A percentile compares a stretch with the other conserved stretches of the same genome.
Conservation (phyloP, 2,113 vertebrate species). For the Progne subis region DNA sequence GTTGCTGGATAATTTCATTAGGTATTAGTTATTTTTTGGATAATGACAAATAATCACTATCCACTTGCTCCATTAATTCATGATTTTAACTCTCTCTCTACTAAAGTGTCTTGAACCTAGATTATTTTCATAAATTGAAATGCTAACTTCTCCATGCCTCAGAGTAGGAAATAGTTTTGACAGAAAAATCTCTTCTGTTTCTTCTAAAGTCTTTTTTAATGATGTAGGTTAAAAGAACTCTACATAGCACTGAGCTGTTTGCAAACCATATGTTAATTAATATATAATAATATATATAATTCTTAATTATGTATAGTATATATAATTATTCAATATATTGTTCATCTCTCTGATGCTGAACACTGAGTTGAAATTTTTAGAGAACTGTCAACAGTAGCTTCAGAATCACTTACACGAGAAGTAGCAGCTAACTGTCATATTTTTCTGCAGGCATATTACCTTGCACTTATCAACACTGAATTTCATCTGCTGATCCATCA, state of each 20-base stretch:
- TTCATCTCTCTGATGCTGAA: not conserved
- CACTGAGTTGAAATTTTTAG: not conserved
- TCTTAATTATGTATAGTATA: not conserved
- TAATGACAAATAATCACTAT: not conserved
- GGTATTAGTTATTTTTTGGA: not conserved
- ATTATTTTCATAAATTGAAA: not conserved
- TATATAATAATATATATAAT: not conserved
- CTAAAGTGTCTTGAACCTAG: not conserved
- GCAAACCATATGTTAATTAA: not conserved
- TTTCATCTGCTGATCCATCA: not conserved
- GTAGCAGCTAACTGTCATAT: not conserved
- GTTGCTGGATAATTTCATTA: not conserved
- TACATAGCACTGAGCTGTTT: not conserved
- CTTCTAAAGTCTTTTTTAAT: not conserved
- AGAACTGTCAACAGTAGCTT: not conserved
- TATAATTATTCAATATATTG: not conserved
- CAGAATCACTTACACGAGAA: not conserved
- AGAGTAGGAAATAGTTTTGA: not conserved
- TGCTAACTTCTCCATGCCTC: not conserved
- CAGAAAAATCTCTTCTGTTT: not conserved
- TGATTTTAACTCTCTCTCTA: not conserved
- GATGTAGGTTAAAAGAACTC: not conserved
- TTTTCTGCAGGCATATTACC: not conserved
- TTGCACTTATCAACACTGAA: not conserved
- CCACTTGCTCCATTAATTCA: not conserved